phyloP scores from a whole-genome alignment of 53 echinoderm and acorn worm genomes.

The Pentamera pediparva region DNA sequence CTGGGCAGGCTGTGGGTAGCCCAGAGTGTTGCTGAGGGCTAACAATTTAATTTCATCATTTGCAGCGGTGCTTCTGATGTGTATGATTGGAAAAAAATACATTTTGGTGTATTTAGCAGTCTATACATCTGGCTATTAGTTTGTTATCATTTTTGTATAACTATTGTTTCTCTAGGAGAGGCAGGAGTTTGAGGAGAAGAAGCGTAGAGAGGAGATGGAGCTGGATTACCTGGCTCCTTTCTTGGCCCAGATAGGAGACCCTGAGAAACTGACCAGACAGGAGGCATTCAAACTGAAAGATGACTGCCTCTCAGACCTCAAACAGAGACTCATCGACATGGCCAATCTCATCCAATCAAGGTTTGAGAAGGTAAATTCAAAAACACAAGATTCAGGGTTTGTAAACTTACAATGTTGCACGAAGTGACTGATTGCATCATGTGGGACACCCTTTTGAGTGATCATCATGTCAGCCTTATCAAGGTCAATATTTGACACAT shows the following conservation, averaged over 20 bases:
- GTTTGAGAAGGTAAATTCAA: slow-evolving; percentile 94
- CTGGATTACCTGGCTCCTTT: slow-evolving; percentile 97
- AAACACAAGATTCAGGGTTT: too few species aligned
- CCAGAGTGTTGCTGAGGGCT: too few species aligned
- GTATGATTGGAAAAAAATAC: neutral
- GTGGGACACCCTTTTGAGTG: too few species aligned
- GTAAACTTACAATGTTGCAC: too few species aligned
- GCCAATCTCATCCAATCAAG: slow-evolving; percentile 96
- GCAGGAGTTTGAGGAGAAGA: slow-evolving; percentile 95
- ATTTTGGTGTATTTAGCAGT: neutral
- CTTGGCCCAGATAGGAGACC: slow-evolving; percentile 96
- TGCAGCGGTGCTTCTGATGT: too few species aligned
- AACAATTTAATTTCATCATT: too few species aligned
- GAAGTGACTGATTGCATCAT: too few species aligned
- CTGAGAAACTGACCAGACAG: slow-evolving; percentile 74
- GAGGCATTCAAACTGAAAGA: slow-evolving; percentile 91
- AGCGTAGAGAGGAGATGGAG: slow-evolving; percentile 98
- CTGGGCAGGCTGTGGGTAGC: too few species aligned
- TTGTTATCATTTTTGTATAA: neutral
- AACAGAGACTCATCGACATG: slow-evolving; percentile 96
- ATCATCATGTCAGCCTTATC: too few species aligned
- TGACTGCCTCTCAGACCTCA: slow-evolving; percentile 95
- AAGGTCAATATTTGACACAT: too few species aligned
- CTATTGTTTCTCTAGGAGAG: slow-evolving; percentile 54
- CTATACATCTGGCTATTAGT: neutral